These are phyloP conservation scores for Netelia inedita DNA, from an alignment of 2,888 invertebrate species.

Conservation along the genomic window DNA sequence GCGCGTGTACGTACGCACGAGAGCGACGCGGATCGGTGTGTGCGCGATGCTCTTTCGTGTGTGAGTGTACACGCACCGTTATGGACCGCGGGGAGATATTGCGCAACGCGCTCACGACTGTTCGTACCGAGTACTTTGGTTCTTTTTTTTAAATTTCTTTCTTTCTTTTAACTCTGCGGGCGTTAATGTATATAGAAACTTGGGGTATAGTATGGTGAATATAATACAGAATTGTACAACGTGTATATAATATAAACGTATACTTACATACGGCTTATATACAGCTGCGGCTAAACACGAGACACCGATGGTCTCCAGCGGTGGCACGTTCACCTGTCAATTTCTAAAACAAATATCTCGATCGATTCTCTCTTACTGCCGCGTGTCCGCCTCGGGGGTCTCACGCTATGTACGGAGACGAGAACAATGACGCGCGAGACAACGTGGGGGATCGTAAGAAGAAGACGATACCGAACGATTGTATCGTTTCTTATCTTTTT, in stretches of 20 bases:
- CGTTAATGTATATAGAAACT: constrained; percentile 24
- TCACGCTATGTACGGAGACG: constrained; percentile 24
- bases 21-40: not conserved
- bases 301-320: constrained; percentile 32
- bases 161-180: constrained; percentile 46
- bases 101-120: constrained; percentile 46
- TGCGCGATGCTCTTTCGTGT: constrained; percentile 5
- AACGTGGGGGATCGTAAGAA: constrained; percentile 20
- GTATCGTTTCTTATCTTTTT: constrained; percentile 13
- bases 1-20: not conserved
- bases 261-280: constrained; percentile 7
- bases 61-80: constrained; percentile 51
- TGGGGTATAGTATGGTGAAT: constrained; percentile 8
- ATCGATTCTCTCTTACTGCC: constrained; percentile 31
- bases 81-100: constrained; percentile 49
- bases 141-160: not conserved
- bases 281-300: not conserved
- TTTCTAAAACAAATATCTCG: constrained; percentile 68
- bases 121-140: constrained; percentile 25
- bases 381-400: constrained; percentile 44
- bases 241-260: constrained; percentile 6
- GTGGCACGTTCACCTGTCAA: constrained; percentile 65
- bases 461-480: constrained; percentile 11
- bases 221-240: constrained; percentile 9
- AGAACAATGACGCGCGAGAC: constrained; percentile 35